Conservation (phyloP, 2,888 invertebrate species). For the Aspidapion aeneum region DNA sequence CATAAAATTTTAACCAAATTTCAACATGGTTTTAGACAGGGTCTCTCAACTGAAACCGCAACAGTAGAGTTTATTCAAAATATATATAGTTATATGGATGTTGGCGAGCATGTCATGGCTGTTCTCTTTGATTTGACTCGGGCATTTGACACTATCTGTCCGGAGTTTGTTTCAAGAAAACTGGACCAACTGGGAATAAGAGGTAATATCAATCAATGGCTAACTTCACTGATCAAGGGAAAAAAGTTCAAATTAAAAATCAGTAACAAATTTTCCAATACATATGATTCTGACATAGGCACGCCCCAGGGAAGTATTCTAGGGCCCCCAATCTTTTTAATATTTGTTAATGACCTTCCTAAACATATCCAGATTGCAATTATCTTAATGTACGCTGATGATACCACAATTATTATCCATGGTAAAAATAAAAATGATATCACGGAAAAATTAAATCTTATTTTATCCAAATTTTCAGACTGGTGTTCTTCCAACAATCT, state of each 20-base stretch:
- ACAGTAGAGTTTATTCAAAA: neutral
- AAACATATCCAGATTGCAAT: conserved; percentile 1
- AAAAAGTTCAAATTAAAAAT: no score
- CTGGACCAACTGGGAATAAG: neutral
- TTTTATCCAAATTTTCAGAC: neutral
- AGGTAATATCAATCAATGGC: neutral
- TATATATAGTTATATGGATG: neutral
- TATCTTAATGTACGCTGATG: conserved; percentile 11
- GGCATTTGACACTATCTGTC: neutral
- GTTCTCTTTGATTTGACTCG: neutral
- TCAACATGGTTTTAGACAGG: neutral
- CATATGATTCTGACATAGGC: conserved; percentile 1
- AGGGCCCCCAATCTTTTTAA: conserved; percentile 10
- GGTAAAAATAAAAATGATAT: neutral
- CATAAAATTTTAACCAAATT: neutral
- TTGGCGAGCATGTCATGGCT: no score
- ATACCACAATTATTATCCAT: conserved; percentile 6
- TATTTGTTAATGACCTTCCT: conserved; percentile 12
- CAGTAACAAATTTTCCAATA: neutral
- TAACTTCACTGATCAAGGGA: no score
- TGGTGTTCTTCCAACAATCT: conserved; percentile 10
- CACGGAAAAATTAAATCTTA: neutral
- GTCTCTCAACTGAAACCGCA: neutral
- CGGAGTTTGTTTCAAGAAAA: neutral
- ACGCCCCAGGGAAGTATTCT: conserved; percentile 10